phyloP scores from a whole-genome alignment of 1,140 invertebrate genomes.

The Gonioctena quinquepunctata region DNA sequence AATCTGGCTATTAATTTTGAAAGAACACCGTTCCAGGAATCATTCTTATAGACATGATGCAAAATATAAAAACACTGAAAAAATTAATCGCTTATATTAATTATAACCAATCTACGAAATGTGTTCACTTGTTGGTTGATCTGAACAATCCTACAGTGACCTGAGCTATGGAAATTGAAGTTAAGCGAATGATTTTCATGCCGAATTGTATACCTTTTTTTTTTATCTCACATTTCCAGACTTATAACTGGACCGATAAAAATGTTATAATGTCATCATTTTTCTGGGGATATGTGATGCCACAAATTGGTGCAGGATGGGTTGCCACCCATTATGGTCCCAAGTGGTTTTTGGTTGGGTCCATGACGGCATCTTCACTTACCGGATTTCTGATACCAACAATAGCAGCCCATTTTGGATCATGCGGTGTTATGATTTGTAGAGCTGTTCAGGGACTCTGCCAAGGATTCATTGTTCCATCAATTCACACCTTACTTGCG shows the following conservation, averaged over 20 bases:
- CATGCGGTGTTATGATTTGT: constrained; percentile 64
- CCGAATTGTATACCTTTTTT: too few species aligned
- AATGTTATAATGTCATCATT: constrained; percentile 66
- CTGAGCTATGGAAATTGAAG: too few species aligned
- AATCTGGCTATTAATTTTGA: too few species aligned
- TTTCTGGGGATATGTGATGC: constrained; percentile 64
- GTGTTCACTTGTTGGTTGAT: too few species aligned
- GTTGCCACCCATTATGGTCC: constrained; percentile 66
- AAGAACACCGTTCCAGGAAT: too few species aligned
- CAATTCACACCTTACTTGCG: constrained; percentile 75
- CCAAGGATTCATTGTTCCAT: constrained; percentile 79
- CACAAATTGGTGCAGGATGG: constrained; percentile 68
- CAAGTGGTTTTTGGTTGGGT: constrained; percentile 63
- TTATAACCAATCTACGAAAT: too few species aligned
- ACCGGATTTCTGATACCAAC: constrained; percentile 58
- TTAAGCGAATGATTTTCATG: too few species aligned
- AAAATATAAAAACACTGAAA: too few species aligned
- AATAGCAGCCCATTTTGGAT: constrained; percentile 56
- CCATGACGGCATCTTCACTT: constrained; percentile 60
- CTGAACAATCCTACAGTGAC: too few species aligned
- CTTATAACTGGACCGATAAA: constrained; percentile 41
- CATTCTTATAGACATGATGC: too few species aligned
- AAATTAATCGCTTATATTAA: too few species aligned
- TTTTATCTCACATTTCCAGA: too few species aligned
- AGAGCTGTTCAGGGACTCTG: constrained; percentile 76